Conservation (phyloP, 2,888 invertebrate genomes). For the Plagodis pulveraria region DNA sequence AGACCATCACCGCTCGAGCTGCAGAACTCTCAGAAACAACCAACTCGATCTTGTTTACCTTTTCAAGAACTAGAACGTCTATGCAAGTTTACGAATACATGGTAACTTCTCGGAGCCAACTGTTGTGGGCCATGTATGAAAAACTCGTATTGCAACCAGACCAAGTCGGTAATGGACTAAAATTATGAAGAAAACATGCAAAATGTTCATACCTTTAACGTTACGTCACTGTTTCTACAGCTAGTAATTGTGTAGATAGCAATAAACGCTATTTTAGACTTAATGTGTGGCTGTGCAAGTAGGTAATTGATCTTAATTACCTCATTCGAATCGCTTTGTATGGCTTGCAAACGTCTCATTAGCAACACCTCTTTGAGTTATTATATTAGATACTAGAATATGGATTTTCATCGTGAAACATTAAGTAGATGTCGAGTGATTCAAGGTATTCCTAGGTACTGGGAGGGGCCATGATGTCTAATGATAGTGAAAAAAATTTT, state of each 20-base stretch:
- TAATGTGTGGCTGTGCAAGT: constrained; percentile 28
- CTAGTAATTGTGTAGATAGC: constrained; percentile 23
- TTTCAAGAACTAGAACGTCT: constrained; percentile 30
- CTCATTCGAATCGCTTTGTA: constrained; percentile 25
- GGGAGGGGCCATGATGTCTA: too few species aligned
- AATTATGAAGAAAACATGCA: constrained; percentile 22
- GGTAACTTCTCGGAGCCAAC: constrained; percentile 21
- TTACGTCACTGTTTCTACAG: constrained; percentile 20
- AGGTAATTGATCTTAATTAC: constrained; percentile 35
- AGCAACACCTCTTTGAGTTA: constrained; percentile 20
- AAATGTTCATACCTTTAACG: constrained; percentile 15
- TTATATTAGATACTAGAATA: neutral
- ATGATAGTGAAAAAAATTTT: too few species aligned
- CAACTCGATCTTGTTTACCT: constrained; percentile 36
- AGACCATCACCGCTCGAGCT: constrained; percentile 10
- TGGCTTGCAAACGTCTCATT: constrained; percentile 17
- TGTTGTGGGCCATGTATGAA: constrained; percentile 13
- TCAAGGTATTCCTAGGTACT: too few species aligned
- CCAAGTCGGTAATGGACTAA: constrained; percentile 14
- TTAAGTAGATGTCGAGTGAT: too few species aligned
- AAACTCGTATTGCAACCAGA: constrained; percentile 8
- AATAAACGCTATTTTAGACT: constrained; percentile 30
- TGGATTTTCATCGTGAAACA: too few species aligned
- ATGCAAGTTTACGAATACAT: constrained; percentile 9
- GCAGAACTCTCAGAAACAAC: constrained; percentile 25